Conservation (phyloP, 2,888 invertebrate genomes). For the Oxyteleia sp. region DNA sequence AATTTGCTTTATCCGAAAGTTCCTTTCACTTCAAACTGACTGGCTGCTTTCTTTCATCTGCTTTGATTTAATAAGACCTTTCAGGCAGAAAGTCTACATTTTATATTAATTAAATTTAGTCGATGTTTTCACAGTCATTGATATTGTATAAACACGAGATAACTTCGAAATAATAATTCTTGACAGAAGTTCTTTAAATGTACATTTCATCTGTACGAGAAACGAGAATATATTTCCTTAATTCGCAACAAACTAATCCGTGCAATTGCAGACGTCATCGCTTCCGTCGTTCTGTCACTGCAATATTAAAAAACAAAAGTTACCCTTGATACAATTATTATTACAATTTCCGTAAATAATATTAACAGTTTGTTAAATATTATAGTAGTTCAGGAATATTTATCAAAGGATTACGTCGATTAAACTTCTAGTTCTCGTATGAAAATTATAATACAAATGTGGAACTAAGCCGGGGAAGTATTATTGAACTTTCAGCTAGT, state of each 20-base stretch:
- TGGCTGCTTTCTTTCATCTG: constrained; percentile 2
- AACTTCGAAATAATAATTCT: constrained; percentile 9
- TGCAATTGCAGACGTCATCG: background rate
- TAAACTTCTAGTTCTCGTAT: constrained; percentile 28
- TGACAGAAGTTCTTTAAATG: background rate
- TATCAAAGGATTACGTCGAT: constrained; percentile 41
- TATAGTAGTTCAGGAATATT: constrained; percentile 14
- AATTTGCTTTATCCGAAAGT: constrained; percentile 26
- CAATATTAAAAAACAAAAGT: no score
- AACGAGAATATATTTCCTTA: background rate
- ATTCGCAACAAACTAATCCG: background rate
- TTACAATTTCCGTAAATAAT: background rate
- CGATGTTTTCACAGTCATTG: background rate
- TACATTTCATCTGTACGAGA: background rate
- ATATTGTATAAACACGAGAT: background rate
- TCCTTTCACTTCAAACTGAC: no score
- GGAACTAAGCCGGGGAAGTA: constrained; percentile 5
- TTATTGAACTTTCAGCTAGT: constrained; percentile 25
- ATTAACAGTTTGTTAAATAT: constrained; percentile 15
- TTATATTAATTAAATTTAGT: constrained; percentile 43
- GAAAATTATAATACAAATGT: constrained; percentile 32
- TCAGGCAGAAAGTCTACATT: constrained; percentile 15
- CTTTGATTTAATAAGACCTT: constrained; percentile 16
- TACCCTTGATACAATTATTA: no score
- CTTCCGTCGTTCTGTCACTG: no score